Conservation (phyloP, 2,797 vertebrate species). For the Platyrinchus mystaceus region DNA sequence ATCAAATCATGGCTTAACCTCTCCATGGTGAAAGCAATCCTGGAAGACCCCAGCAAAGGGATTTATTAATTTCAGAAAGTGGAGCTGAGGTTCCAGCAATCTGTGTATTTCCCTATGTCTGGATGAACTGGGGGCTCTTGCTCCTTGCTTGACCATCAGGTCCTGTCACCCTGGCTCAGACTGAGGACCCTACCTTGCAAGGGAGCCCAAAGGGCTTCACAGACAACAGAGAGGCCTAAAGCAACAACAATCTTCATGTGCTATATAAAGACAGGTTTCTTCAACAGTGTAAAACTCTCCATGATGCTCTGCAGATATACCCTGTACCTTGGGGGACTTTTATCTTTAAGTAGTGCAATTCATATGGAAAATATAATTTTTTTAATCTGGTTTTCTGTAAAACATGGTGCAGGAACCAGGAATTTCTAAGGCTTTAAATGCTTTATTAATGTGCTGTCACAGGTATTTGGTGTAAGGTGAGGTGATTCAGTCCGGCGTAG, state of each 20-base stretch:
- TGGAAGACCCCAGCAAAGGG: not conserved
- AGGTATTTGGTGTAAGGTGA: not conserved
- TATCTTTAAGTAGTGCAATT: not conserved
- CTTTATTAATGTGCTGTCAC: not conserved
- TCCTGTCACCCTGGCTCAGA: not conserved
- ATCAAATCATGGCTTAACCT: not conserved
- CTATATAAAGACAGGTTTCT: not conserved
- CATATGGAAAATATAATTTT: not conserved
- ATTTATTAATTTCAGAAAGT: not conserved
- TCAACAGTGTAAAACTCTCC: not conserved
- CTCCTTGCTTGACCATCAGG: not conserved
- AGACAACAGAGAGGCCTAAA: not conserved
- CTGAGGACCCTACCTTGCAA: not conserved
- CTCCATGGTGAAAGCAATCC: not conserved
- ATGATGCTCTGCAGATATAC: not conserved
- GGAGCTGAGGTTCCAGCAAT: not conserved
- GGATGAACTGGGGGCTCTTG: not conserved
- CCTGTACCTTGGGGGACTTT: not conserved
- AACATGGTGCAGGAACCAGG: not conserved
- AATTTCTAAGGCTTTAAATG: not conserved
- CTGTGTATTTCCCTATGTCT: not conserved
- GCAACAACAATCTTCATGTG: not conserved
- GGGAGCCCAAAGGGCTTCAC: not conserved
- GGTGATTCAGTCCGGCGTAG: not conserved
- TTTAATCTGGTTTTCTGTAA: not conserved